These are phyloP conservation scores for Onchidella celtica DNA, from an alignment of 2,888 invertebrate genomes.

Conservation along the genomic window DNA sequence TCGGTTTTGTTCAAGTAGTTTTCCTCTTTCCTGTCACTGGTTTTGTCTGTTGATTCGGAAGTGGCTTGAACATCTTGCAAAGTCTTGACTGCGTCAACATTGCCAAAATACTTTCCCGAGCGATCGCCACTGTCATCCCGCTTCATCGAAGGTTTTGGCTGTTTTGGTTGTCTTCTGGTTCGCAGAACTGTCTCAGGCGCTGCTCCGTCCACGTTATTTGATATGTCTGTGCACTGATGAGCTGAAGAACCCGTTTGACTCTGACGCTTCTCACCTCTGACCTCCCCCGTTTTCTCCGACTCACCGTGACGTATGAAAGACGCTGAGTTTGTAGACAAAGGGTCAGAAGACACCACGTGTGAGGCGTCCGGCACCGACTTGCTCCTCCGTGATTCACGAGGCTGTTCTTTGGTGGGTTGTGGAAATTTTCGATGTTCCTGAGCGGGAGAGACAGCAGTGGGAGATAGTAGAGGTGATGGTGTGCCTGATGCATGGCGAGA, in stretches of 20 bases:
- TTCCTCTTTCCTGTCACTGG: not conserved
- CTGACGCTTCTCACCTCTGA: not conserved
- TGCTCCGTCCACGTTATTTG: not conserved
- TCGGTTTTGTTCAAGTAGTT: not conserved
- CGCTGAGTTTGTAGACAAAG: not conserved
- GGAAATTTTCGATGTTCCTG: conserved; percentile 22
- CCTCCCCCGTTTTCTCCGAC: not conserved
- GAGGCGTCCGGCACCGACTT: conserved; percentile 28
- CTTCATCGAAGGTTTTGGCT: conserved; percentile 9
- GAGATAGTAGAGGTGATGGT: conserved; percentile 64
- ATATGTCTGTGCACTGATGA: not conserved
- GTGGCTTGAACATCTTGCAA: conserved; percentile 27
- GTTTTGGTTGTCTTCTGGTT: conserved; percentile 17
- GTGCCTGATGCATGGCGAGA: conserved; percentile 55
- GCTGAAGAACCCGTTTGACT: not conserved
- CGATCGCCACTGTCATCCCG: conserved; percentile 43
- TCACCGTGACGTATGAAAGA: conserved; percentile 38
- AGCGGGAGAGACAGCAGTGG: conserved; percentile 47
- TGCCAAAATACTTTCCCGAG: conserved; percentile 42
- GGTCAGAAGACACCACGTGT: not conserved
- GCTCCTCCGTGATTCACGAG: conserved; percentile 22
- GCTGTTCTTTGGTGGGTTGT: conserved; percentile 7
- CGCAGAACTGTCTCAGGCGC: not conserved
- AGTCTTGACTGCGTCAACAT: conserved; percentile 44
- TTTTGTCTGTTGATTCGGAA: not conserved